A percentile compares a stretch with the other conserved stretches of the same genome.
Conservation (phyloP, 2,888 invertebrate species). For the Chorisops tibialis region DNA sequence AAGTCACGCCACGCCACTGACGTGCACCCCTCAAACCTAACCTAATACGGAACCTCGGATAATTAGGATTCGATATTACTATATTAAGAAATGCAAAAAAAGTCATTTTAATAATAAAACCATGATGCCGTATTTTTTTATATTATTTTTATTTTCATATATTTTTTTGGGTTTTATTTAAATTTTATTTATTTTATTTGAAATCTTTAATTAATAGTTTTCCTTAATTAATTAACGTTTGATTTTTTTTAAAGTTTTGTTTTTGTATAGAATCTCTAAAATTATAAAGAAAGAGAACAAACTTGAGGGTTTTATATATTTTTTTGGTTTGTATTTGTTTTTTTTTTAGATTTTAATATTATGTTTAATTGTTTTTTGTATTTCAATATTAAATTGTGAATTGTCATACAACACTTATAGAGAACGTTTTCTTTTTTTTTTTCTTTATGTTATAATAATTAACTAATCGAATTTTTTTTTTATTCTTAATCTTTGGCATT, state of each 20-base stretch:
- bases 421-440: background rate
- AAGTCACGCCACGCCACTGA: too few relatives aligned
- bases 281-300: conserved; percentile 3
- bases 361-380: background rate
- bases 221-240: background rate
- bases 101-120: too few relatives aligned
- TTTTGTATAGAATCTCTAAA: background rate
- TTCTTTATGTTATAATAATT: background rate
- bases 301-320: background rate
- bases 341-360: background rate
- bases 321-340: background rate
- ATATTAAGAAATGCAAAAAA: too few relatives aligned
- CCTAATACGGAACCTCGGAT: too few relatives aligned
- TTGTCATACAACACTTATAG: background rate
- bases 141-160: too few relatives aligned
- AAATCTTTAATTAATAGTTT: background rate
- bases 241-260: background rate
- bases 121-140: too few relatives aligned
- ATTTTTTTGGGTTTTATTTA: too few relatives aligned
- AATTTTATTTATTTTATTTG: too few relatives aligned
- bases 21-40: too few relatives aligned
- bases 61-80: too few relatives aligned
- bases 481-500: background rate
- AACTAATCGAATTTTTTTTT: background rate
- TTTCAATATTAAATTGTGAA: background rate